These are phyloP conservation scores for Cephus runcator DNA, from an alignment of 2,888 invertebrate species.

Conservation along the genomic window DNA sequence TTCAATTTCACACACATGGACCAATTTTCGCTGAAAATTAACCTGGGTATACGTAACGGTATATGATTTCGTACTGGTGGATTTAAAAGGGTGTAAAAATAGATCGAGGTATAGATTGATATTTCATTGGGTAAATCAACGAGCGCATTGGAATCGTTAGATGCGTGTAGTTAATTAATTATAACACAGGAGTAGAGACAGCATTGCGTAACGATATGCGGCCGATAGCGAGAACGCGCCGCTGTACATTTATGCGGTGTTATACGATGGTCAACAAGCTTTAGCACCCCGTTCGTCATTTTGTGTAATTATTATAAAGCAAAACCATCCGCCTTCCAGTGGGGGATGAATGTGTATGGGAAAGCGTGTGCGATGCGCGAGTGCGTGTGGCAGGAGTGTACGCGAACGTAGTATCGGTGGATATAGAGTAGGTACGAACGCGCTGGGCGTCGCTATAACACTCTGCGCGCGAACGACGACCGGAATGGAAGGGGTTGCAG, in stretches of 20 bases:
- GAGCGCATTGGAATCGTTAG: background rate
- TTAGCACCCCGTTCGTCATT: conserved; percentile 36
- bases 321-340: conserved; percentile 27
- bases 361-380: conserved; percentile 10
- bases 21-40: background rate
- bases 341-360: background rate
- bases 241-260: conserved; percentile 25
- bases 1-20: background rate
- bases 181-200: background rate
- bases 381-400: conserved; percentile 27
- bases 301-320: conserved; percentile 39
- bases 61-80: background rate
- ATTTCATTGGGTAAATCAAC: background rate
- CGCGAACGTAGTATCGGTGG: conserved; percentile 7
- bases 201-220: background rate
- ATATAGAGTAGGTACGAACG: conserved; percentile 44
- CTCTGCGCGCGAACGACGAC: conserved; percentile 60
- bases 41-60: background rate
- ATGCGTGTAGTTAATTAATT: background rate
- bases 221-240: conserved; percentile 1
- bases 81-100: background rate
- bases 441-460: conserved; percentile 58
- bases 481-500: conserved; percentile 36
- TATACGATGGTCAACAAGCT: conserved; percentile 31
- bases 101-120: background rate